Evolutionary conservation across 2,113 vertebrate genomes (phyloP).

Genomic region (Delphinapterus leucas): DNA sequence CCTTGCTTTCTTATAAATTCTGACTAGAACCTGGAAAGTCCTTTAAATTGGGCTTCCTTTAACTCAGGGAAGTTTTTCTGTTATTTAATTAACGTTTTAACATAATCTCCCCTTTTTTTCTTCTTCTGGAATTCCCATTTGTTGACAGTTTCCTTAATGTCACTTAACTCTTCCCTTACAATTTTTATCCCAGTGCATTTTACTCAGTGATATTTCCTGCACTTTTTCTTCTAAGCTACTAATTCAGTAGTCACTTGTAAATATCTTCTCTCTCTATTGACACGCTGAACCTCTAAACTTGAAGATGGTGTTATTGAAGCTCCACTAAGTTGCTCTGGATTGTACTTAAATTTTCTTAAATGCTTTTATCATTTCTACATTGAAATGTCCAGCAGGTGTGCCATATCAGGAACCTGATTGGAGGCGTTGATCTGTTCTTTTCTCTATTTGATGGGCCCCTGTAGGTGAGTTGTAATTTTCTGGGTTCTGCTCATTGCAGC

Average conservation of each 20-base stretch:
- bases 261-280: neutral
- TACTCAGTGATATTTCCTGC: neutral
- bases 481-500: neutral
- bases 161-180: neutral
- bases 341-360: neutral
- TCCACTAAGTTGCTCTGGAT: neutral
- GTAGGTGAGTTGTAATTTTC: neutral
- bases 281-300: neutral
- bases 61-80: neutral
- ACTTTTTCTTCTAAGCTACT: neutral
- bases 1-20: neutral
- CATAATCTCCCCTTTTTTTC: neutral
- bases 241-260: neutral
- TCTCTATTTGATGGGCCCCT: neutral
- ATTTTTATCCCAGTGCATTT: neutral
- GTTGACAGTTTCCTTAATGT: neutral
- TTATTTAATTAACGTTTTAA: neutral
- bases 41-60: neutral
- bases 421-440: neutral
- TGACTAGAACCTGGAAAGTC: neutral
- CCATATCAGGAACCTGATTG: neutral
- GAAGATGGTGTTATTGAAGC: neutral
- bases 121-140: neutral
- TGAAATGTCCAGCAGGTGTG: neutral
- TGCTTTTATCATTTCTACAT: neutral